Conservation (phyloP, 2,888 invertebrate species). For the Dugesia japonica region DNA sequence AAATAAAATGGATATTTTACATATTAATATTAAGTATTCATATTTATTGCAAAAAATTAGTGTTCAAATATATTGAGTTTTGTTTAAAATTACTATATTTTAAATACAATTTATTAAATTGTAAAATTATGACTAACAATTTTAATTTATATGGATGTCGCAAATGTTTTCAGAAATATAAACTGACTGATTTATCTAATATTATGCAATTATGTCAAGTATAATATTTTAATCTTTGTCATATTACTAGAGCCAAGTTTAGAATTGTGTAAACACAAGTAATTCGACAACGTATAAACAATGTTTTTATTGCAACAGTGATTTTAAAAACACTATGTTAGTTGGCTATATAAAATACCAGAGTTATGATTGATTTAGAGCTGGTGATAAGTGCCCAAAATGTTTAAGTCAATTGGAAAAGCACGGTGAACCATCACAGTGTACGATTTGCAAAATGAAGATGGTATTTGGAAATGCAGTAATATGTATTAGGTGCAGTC, state of each 20-base stretch:
- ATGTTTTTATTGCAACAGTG: conserved; percentile 34
- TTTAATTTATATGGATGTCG: background rate
- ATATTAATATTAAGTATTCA: no score
- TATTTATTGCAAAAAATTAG: no score
- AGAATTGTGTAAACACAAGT: background rate
- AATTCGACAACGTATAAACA: conserved; percentile 29
- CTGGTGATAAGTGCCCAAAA: conserved; percentile 32
- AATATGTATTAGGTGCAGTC: conserved; percentile 32
- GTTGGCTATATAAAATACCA: background rate
- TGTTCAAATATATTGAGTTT: no score
- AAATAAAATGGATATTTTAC: no score
- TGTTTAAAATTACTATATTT: no score
- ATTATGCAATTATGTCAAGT: conserved; percentile 11
- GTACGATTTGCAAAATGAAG: conserved; percentile 33
- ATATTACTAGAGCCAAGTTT: background rate
- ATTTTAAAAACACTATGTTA: conserved; percentile 31
- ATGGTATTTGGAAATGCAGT: conserved; percentile 34
- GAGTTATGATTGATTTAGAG: background rate
- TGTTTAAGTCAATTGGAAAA: conserved; percentile 26
- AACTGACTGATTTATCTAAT: background rate
- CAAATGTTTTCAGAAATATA: background rate
- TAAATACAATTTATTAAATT: background rate
- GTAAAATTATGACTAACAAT: background rate
- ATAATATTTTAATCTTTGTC: background rate
- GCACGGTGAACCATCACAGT: conserved; percentile 31